Evolutionary conservation across 2,113 vertebrate genomes (phyloP).

Genomic region (Mustelus asterias): DNA sequence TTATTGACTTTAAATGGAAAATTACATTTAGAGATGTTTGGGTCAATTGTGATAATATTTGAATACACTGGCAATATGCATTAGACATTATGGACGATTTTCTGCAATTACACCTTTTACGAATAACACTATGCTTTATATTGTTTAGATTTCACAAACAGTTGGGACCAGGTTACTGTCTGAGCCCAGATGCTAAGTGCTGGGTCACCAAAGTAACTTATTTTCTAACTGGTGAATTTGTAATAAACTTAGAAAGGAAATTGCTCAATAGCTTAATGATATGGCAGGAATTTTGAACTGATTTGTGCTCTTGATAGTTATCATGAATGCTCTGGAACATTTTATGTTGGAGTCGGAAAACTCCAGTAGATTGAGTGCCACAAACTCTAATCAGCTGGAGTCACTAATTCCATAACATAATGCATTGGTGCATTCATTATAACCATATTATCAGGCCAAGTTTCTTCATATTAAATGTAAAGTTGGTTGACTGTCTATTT

Average conservation of each 20-base stretch:
- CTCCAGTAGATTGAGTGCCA: slow-evolving; percentile 12
- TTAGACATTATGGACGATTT: background rate
- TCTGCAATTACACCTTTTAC: background rate
- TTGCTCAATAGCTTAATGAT: background rate
- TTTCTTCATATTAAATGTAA: background rate
- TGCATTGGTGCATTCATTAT: background rate
- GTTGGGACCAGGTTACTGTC: background rate
- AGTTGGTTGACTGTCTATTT: background rate
- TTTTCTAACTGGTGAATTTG: slow-evolving; percentile 5
- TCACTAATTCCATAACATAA: background rate
- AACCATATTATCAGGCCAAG: background rate
- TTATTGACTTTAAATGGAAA: background rate
- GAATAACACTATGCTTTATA: background rate
- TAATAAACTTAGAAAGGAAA: background rate
- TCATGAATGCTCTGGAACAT: slow-evolving; percentile 19
- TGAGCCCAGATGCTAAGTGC: background rate
- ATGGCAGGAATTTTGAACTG: background rate
- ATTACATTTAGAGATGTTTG: background rate
- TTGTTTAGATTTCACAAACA: background rate
- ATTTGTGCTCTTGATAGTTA: slow-evolving; percentile 7
- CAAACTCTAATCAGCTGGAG: background rate
- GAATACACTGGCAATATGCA: background rate
- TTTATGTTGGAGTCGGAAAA: slow-evolving; percentile 26
- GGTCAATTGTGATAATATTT: background rate
- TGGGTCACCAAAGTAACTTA: background rate